A percentile compares a stretch with the other conserved stretches of the same genome.
phyloP scores from a whole-genome alignment of 2,113 vertebrate genomes.

The Alosa alosa region DNA sequence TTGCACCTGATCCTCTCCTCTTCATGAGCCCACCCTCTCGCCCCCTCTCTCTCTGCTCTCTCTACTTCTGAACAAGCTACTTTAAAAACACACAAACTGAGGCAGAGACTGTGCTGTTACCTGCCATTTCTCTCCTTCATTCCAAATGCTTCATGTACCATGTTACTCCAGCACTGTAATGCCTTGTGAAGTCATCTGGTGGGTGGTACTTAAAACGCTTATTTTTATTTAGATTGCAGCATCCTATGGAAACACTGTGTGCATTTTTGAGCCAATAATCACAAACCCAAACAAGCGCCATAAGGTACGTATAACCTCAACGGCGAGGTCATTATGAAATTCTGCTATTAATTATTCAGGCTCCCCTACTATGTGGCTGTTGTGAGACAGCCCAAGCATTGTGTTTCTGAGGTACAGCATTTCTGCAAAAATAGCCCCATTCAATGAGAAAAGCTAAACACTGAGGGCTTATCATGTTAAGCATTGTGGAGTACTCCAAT shows the following conservation, averaged over 20 bases:
- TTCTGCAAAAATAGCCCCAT: not conserved
- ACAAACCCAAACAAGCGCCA: constrained; percentile 93
- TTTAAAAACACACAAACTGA: not conserved
- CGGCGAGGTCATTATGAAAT: not conserved
- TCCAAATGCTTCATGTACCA: not conserved
- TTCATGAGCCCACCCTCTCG: not conserved
- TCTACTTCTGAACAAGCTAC: not conserved
- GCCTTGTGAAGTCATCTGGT: not conserved
- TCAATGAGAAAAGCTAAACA: not conserved
- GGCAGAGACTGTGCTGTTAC: not conserved
- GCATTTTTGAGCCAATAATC: constrained; percentile 93
- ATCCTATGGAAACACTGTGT: constrained; percentile 96
- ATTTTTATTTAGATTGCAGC: constrained; percentile 89
- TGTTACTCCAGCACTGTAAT: not conserved
- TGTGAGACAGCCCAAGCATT: not conserved
- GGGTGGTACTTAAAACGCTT: not conserved
- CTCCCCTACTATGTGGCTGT: not conserved
- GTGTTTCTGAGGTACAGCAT: not conserved
- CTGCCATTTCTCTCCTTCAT: not conserved
- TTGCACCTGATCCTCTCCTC: constrained; percentile 2
- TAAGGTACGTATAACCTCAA: constrained; percentile 77
- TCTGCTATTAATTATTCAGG: constrained; percentile 22
- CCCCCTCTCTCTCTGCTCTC: not conserved
- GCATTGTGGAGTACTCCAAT: not conserved
- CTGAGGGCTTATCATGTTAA: not conserved